Conservation (phyloP, 2,888 invertebrate species). For the Polyommatus iphigenia region DNA sequence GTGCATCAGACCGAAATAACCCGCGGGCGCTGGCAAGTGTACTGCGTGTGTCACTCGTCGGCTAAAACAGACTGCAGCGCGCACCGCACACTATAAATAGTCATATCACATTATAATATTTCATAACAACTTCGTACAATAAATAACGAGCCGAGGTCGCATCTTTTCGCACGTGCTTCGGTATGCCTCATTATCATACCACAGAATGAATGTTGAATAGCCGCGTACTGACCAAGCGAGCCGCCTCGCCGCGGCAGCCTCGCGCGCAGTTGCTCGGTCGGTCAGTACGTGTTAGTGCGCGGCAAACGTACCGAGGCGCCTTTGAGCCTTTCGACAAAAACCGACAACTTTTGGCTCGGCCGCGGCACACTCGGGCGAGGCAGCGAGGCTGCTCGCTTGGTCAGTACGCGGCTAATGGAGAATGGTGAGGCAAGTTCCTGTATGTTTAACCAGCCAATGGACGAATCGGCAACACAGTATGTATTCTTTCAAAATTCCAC, state of each 20-base stretch:
- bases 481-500: too few relatives aligned
- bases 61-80: not conserved
- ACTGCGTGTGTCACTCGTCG: not conserved
- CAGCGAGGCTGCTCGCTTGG: too few relatives aligned
- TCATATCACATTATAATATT: constrained; percentile 15
- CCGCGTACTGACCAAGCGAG: too few relatives aligned
- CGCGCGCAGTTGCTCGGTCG: too few relatives aligned
- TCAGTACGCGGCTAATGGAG: too few relatives aligned
- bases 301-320: too few relatives aligned
- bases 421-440: not conserved
- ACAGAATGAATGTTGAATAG: not conserved
- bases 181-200: not conserved
- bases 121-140: not conserved
- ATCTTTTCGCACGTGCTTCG: not conserved
- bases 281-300: too few relatives aligned
- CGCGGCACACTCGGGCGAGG: too few relatives aligned
- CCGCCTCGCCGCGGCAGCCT: too few relatives aligned
- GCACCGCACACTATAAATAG: not conserved
- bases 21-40: constrained; percentile 1
- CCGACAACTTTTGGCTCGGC: too few relatives aligned
- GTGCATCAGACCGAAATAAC: constrained; percentile 12
- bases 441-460: not conserved
- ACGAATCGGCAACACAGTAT: not conserved
- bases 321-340: too few relatives aligned
- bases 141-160: not conserved